Conservation (phyloP, 2,888 invertebrate species). For the Leistus spinibarbis region DNA sequence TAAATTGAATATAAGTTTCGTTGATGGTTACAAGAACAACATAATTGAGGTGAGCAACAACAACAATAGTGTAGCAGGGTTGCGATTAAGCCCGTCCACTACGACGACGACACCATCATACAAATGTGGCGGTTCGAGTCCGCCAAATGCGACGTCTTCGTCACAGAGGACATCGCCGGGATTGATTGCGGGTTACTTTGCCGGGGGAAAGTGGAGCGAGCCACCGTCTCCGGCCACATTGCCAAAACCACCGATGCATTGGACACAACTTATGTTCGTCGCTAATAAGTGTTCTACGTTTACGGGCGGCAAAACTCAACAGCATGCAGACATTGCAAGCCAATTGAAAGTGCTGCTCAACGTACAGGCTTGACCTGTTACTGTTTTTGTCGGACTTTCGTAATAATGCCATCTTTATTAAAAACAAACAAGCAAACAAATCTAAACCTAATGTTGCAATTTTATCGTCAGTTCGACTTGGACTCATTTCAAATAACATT, state of each 20-base stretch:
- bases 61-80: neutral
- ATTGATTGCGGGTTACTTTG: slow-evolving; percentile 60
- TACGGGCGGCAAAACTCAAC: slow-evolving; percentile 55
- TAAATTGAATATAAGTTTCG: neutral
- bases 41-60: slow-evolving; percentile 1
- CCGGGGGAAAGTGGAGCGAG: slow-evolving; percentile 73
- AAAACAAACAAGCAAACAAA: neutral
- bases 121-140: neutral
- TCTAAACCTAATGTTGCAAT: neutral
- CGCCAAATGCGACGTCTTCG: slow-evolving; percentile 40
- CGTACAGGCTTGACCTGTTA: slow-evolving; percentile 55
- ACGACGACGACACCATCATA: slow-evolving; percentile 7
- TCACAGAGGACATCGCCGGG: slow-evolving; percentile 52
- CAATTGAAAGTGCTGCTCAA: slow-evolving; percentile 57
- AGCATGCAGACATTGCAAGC: slow-evolving; percentile 51
- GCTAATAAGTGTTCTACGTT: slow-evolving; percentile 66
- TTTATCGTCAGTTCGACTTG: neutral
- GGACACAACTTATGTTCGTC: slow-evolving; percentile 70
- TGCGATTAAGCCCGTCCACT: neutral
- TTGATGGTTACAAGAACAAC: neutral
- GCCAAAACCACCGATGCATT: slow-evolving; percentile 74
- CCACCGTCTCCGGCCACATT: slow-evolving; percentile 75
- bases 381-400: neutral
- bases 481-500: slow-evolving; percentile 18
- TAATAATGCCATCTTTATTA: neutral